Conservation (phyloP, 2,113 vertebrate species). For the Pollimyrus isidori region DNA sequence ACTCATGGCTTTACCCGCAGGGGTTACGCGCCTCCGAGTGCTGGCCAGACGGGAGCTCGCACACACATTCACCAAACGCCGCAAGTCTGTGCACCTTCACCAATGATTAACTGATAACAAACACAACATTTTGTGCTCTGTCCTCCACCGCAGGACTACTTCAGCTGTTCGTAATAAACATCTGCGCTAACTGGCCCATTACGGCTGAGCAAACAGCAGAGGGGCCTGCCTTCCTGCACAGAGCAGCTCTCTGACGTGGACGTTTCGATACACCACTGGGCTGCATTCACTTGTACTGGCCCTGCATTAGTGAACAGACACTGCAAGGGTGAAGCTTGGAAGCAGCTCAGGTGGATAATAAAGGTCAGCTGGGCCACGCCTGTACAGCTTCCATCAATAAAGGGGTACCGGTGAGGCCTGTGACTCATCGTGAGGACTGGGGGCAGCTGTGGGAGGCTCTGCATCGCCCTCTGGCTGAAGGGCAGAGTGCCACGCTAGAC, state of each 20-base stretch:
- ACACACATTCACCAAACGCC: neutral
- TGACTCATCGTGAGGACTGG: neutral
- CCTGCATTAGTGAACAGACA: neutral
- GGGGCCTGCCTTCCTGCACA: neutral
- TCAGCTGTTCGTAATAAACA: neutral
- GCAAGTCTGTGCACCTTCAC: neutral
- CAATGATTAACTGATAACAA: conserved; percentile 48
- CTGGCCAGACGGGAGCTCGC: neutral
- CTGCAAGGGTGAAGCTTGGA: neutral
- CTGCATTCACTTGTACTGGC: neutral
- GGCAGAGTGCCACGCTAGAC: neutral
- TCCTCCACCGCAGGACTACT: neutral
- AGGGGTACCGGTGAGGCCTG: neutral
- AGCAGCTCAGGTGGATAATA: neutral
- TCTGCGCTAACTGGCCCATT: neutral
- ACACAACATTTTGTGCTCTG: neutral
- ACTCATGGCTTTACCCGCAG: neutral
- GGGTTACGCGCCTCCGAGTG: neutral
- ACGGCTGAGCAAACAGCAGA: neutral
- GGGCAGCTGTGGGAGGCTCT: neutral
- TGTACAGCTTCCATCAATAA: neutral
- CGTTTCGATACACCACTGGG: neutral
- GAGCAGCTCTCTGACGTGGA: neutral
- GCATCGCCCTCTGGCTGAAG: neutral
- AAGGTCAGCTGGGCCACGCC: neutral